Evolutionary conservation across 2,888 invertebrate species (phyloP).

Genomic region (Eupeodes luniger): DNA sequence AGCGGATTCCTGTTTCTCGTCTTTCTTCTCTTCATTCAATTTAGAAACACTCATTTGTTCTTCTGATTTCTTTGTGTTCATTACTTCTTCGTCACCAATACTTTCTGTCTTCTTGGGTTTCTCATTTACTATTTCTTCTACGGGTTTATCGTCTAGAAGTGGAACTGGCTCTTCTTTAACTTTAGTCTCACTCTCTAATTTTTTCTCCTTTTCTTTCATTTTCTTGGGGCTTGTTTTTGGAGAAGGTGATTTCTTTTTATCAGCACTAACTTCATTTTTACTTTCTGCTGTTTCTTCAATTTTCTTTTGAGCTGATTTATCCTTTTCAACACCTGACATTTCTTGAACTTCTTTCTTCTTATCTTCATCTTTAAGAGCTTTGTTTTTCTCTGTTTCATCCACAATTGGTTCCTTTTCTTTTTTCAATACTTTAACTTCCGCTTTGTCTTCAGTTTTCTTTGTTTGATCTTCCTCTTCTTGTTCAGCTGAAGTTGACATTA

Average conservation of each 20-base stretch:
- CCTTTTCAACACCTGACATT: neutral
- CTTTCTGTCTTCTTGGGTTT: slow-evolving; percentile 10
- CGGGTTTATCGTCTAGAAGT: slow-evolving; percentile 4
- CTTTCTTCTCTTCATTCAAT: neutral
- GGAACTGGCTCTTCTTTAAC: neutral
- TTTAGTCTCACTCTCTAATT: neutral
- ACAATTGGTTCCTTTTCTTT: neutral
- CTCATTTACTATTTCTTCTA: slow-evolving; percentile 12
- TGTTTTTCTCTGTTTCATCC: neutral
- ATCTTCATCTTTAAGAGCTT: neutral
- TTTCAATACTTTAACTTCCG: neutral
- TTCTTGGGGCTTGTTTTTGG: slow-evolving; percentile 29
- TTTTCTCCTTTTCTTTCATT: neutral
- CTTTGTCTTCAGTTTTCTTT: neutral
- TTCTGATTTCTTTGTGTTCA: slow-evolving; percentile 45
- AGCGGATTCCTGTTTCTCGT: slow-evolving; percentile 35
- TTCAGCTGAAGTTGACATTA: slow-evolving; percentile 4
- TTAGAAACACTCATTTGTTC: slow-evolving; percentile 6
- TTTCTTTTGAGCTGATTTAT: neutral
- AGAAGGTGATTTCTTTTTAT: slow-evolving; percentile 33
- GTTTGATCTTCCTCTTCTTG: neutral
- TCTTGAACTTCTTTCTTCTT: neutral
- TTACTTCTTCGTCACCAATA: neutral
- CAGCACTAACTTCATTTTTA: slow-evolving; percentile 65
- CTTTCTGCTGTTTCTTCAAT: neutral